These are phyloP conservation scores for Pissodes strobi DNA, from an alignment of 1,140 invertebrate species.

Conservation along the genomic window DNA sequence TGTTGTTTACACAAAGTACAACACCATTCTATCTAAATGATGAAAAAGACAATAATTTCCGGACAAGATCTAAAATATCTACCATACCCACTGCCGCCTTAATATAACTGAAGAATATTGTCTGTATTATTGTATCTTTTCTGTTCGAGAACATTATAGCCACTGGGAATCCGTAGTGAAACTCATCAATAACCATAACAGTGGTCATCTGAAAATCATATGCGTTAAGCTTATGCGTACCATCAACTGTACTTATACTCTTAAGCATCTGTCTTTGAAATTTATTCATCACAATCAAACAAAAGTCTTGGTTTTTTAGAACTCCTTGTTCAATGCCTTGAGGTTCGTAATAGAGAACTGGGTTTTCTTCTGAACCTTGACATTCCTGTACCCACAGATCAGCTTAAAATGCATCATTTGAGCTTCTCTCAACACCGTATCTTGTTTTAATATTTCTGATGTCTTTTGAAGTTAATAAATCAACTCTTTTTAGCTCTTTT, in stretches of 20 bases:
- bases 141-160: slow-evolving; percentile 14
- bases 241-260: slow-evolving; percentile 34
- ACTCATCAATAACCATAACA: slow-evolving; percentile 36
- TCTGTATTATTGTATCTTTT: slow-evolving; percentile 10
- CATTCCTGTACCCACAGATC: slow-evolving; percentile 23
- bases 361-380: not conserved
- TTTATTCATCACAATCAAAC: slow-evolving; percentile 35
- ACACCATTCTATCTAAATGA: no score
- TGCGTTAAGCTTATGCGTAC: slow-evolving; percentile 37
- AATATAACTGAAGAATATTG: not conserved
- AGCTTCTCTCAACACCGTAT: slow-evolving; percentile 3
- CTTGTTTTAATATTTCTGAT: slow-evolving; percentile 11
- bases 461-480: slow-evolving; percentile 21
- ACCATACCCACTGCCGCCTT: slow-evolving; percentile 9
- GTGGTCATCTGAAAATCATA: slow-evolving; percentile 41
- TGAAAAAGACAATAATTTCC: no score
- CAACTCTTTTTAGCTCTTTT: no score
- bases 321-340: slow-evolving; percentile 4
- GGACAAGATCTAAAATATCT: no score
- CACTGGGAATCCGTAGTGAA: no score
- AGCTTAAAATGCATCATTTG: slow-evolving; percentile 23
- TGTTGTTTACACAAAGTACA: no score
- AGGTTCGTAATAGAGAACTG: slow-evolving; percentile 16
- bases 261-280: slow-evolving; percentile 36
- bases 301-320: slow-evolving; percentile 26